A percentile compares a stretch with the other conserved stretches of the same genome.
Evolutionary conservation across 2,113 vertebrate genomes (phyloP).

Genomic region (Phylloscopus whistleri): DNA sequence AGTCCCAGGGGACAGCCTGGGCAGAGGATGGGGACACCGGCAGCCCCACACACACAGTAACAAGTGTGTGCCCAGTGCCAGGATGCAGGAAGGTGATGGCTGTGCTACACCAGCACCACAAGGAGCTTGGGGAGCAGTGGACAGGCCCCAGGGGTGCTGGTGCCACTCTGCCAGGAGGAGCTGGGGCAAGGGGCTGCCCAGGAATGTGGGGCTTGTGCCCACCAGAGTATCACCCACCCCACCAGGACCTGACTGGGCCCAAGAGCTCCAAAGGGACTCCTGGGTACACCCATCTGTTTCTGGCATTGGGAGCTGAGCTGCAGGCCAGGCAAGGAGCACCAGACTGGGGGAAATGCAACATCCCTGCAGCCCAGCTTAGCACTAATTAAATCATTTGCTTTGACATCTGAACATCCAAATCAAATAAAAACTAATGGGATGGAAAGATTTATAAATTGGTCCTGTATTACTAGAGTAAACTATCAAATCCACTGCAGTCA

Average conservation of each 20-base stretch:
- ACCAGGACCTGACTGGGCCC: background rate
- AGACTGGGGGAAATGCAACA: background rate
- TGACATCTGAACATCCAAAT: slow-evolving; percentile 23
- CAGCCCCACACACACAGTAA: accelerated
- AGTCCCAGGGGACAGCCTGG: background rate
- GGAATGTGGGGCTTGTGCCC: background rate
- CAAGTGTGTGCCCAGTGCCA: background rate
- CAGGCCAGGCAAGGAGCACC: background rate
- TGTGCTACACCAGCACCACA: background rate
- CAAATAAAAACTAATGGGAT: slow-evolving; percentile 53
- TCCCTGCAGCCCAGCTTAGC: background rate
- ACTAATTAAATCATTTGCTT: slow-evolving; percentile 41
- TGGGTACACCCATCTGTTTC: background rate
- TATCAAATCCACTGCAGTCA: background rate
- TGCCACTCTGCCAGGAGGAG: accelerated
- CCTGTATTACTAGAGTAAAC: background rate
- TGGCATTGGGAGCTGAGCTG: background rate
- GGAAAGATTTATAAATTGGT: slow-evolving; percentile 35
- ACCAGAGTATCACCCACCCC: background rate
- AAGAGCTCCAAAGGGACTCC: background rate
- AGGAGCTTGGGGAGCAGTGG: background rate
- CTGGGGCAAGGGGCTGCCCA: background rate
- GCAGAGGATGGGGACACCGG: accelerated
- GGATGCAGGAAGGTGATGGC: background rate
- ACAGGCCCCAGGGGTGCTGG: background rate